Conservation (phyloP, 1,140 invertebrate species). For the Plectrocnemia conspersa region DNA sequence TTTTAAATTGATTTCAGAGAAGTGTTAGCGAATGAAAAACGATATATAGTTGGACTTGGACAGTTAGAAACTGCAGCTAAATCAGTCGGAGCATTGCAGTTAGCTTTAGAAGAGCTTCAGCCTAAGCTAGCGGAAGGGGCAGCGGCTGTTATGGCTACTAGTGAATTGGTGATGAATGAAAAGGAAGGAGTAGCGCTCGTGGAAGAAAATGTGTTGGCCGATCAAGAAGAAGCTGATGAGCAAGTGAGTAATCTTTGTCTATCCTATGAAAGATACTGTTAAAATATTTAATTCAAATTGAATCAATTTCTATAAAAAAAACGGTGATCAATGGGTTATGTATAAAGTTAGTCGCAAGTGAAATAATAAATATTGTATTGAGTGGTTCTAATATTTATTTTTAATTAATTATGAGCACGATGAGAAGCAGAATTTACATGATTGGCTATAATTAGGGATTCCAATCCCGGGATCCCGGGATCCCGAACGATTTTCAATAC, state of each 20-base stretch:
- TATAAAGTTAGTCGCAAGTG: too few relatives aligned
- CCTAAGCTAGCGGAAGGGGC: conserved; percentile 84
- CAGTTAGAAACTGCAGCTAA: conserved; percentile 78
- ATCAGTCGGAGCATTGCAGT: conserved; percentile 81
- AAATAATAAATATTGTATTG: too few relatives aligned
- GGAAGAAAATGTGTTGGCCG: conserved; percentile 61
- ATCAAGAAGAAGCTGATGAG: conserved; percentile 62
- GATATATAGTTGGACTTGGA: conserved; percentile 83
- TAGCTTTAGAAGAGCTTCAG: conserved; percentile 77
- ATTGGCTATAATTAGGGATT: too few relatives aligned
- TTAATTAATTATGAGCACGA: too few relatives aligned
- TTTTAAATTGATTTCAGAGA: conserved; percentile 47
- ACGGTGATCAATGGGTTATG: too few relatives aligned
- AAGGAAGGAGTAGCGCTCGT: conserved; percentile 79
- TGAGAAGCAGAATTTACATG: too few relatives aligned
- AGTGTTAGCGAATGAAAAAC: conserved; percentile 58
- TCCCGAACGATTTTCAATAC: too few relatives aligned
- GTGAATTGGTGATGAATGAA: conserved; percentile 76
- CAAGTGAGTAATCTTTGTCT: conserved; percentile 39
- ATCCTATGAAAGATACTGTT: background rate
- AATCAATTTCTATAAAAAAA: background rate
- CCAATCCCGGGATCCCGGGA: too few relatives aligned
- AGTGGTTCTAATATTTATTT: too few relatives aligned
- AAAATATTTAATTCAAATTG: background rate
- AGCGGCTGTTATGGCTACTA: conserved; percentile 74